Percentiles rank a stretch among this genome's conserved stretches.
Evolutionary conservation across 2,888 invertebrate species (phyloP).

Genomic region (Chaitophorus viminalis): DNA sequence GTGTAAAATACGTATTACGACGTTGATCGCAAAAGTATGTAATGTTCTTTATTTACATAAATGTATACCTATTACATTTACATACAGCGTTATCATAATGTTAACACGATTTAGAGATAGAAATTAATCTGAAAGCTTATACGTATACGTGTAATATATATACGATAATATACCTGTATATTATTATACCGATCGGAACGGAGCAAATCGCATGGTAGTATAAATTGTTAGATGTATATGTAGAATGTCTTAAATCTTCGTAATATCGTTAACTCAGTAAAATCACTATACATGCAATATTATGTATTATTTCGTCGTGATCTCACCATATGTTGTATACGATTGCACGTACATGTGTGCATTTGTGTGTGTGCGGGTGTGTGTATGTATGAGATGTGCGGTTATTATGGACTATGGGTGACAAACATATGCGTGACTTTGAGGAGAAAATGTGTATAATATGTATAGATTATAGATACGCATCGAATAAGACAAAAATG

Average conservation of each 20-base stretch:
- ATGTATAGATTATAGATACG: background rate
- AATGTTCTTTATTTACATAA: too few relatives aligned
- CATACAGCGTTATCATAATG: too few relatives aligned
- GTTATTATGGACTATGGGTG: too few relatives aligned
- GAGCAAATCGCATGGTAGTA: background rate
- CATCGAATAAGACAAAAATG: constrained; percentile 1
- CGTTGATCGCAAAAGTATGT: too few relatives aligned
- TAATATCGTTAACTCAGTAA: background rate
- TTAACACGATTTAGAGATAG: too few relatives aligned
- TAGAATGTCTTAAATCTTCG: background rate
- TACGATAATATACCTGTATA: too few relatives aligned
- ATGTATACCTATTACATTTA: too few relatives aligned
- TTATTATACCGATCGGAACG: background rate
- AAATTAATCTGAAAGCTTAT: too few relatives aligned
- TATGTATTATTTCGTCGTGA: background rate
- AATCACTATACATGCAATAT: background rate
- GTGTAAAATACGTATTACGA: too few relatives aligned
- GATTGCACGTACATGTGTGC: too few relatives aligned
- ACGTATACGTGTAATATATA: too few relatives aligned
- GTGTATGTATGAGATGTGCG: background rate
- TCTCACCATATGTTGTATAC: background rate
- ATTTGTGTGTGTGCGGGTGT: background rate
- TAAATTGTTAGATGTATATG: background rate
- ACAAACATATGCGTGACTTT: background rate
- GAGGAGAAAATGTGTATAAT: background rate